phyloP scores from a whole-genome alignment of 1,140 invertebrate species.

The Achroia grisella region DNA sequence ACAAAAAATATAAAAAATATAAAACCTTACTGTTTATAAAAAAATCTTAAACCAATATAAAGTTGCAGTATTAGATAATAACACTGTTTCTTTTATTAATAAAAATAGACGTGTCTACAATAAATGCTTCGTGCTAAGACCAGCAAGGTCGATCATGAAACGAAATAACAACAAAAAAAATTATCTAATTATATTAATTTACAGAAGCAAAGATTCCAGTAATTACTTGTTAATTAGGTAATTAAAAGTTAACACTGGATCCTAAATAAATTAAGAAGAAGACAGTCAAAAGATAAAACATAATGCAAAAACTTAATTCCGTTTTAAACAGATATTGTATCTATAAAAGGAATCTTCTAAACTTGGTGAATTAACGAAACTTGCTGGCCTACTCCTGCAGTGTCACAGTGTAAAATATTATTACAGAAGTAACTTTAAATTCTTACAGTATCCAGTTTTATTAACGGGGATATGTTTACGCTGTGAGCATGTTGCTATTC shows the following conservation, averaged over 20 bases:
- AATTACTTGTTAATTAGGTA: conserved; percentile 5
- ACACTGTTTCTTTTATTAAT: too few relatives aligned
- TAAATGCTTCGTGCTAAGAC: too few relatives aligned
- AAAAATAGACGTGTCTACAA: too few relatives aligned
- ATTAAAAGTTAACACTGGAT: conserved; percentile 5
- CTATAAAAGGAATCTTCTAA: conserved; percentile 19
- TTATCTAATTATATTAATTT: too few relatives aligned
- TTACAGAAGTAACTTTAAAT: neutral
- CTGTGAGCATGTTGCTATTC: conserved; percentile 6
- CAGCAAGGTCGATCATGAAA: too few relatives aligned
- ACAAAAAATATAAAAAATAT: too few relatives aligned
- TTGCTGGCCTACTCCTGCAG: conserved; percentile 6
- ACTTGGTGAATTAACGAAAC: conserved; percentile 16
- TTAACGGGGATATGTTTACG: neutral
- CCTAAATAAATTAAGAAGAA: conserved; percentile 27
- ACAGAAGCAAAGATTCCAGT: too few relatives aligned
- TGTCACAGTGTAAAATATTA: neutral
- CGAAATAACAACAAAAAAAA: too few relatives aligned
- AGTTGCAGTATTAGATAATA: too few relatives aligned
- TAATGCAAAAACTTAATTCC: conserved; percentile 27
- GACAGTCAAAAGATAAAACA: conserved; percentile 12
- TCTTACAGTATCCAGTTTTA: neutral
- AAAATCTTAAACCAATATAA: too few relatives aligned
- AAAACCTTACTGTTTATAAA: too few relatives aligned
- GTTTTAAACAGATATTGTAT: conserved; percentile 25